phyloP scores from a whole-genome alignment of 2,888 invertebrate genomes.

The Stegana nigrithorax region DNA sequence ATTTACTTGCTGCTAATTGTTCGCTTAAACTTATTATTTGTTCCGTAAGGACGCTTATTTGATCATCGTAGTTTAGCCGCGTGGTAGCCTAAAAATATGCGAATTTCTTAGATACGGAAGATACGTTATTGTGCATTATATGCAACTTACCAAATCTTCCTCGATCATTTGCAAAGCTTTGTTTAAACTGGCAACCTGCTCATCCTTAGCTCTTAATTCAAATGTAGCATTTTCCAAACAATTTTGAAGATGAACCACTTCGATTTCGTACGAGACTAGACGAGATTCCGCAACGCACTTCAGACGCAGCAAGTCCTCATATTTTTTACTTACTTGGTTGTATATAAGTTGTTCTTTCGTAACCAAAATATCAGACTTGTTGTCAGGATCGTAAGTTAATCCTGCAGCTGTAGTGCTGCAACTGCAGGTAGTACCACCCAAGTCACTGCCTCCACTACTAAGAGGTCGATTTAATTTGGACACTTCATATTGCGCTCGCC shows the following conservation, averaged over 20 bases:
- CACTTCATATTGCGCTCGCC: slow-evolving; percentile 80
- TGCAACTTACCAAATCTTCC: slow-evolving; percentile 73
- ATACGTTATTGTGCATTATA: neutral
- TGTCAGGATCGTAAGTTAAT: slow-evolving; percentile 34
- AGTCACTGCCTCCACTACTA: slow-evolving; percentile 41
- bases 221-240: slow-evolving; percentile 70
- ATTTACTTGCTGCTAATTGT: slow-evolving; percentile 76
- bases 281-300: slow-evolving; percentile 66
- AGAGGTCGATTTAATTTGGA: slow-evolving; percentile 70
- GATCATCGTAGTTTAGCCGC: slow-evolving; percentile 76
- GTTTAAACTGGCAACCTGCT: slow-evolving; percentile 70
- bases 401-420: slow-evolving; percentile 64
- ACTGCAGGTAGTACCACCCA: slow-evolving; percentile 39
- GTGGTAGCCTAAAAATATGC: slow-evolving; percentile 68
- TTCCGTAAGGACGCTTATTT: slow-evolving; percentile 74
- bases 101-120: neutral
- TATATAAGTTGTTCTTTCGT: slow-evolving; percentile 65
- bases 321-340: slow-evolving; percentile 65
- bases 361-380: slow-evolving; percentile 6
- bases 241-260: slow-evolving; percentile 68
- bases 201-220: slow-evolving; percentile 70
- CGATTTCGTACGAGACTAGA: slow-evolving; percentile 63
- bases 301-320: slow-evolving; percentile 63
- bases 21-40: slow-evolving; percentile 79
- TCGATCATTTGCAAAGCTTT: slow-evolving; percentile 71